Base-by-base conservation (phyloP, 2,888 invertebrate species). In the Proisotoma minuta region DNA sequence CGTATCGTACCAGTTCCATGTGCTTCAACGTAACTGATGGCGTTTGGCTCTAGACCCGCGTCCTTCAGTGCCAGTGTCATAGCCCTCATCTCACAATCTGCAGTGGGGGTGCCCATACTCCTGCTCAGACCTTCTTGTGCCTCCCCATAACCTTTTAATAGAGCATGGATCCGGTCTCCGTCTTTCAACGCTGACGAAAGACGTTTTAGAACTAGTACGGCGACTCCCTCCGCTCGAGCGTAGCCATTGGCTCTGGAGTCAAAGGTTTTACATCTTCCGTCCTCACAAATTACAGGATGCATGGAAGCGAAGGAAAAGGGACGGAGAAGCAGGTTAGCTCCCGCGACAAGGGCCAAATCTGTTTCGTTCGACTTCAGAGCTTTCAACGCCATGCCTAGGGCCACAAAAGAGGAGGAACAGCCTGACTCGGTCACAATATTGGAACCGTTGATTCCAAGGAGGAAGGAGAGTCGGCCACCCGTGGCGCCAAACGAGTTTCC, bases 1-100 rank as follows among this genome's bases (percentile, higher is more conserved):
- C n/a, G n/a, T n/a, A 15, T 10, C 39, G 54, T 57, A 2, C 61
- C 59, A n/a, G 63, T 63, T 18, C 63, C 63, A 27, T 63, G 63
- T 22, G 56, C 54, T 43, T 63, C 63, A 12, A 63, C 50, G 29
- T 59, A 63, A 12, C 49, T 51, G 1, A 63, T 47, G 27, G 43
- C 52, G 0, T 8, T 22, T 24, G 63, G 50, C 5, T 26, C 10
- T 1, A 60, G 28, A 8, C 39, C 5, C 20, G 63, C 50, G 22
- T 51, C 34, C 0, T 4, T 54, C 15, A 59, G 22, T 20, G 60
- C 63, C 18, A 39, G 40, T 8, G 27, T 28, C 49, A 63, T 59
- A 2, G 59, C 40, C 12, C 48, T 22, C 4, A 47, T 22, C 26
- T 63, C 59, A 8, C 54, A 40, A n/a, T 24, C 20, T 18, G 39